Evolutionary conservation across 1,140 invertebrate species (phyloP), one percentile per base, ranked within the genome.

Genomic region (Ceratina japonica): DNA sequence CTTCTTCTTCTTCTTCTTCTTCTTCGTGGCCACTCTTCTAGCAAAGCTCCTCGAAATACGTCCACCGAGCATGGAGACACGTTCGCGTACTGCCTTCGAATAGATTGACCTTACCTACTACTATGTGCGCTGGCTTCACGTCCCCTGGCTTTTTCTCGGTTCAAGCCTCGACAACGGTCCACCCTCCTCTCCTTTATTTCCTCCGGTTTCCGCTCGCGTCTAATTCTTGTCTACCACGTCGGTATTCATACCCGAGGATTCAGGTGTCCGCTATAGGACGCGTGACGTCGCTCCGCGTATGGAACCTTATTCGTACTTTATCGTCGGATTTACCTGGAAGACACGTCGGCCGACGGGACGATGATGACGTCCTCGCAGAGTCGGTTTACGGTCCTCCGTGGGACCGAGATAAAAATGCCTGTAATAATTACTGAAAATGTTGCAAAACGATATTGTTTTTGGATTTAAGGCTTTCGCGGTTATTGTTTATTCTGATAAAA

Each of bases 11-110:
- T 37, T 74, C 54, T 83, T 59, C 51, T 72, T 51, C 70, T 49
- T 61, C 15, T 65, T 59, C 73, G 63, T 61, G 62, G 66, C 80
- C 70, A 75, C 73, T 65, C 74, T 78, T 63, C 37, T 24, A 44
- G 24, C 37, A 24, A 49, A 51, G n/a, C 64, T 79, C 37, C 66
- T 85, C 74, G 37, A 81, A 75, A 74, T 84, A 81, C 61, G 82
- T 84, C 82, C 59, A 73, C 72, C 54, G 65, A 80, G 81, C 68
- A 56, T 49, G 65, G 20, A 69, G 56, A 72, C 79, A 80, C 72
- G 58, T 84, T 74, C 70, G 75, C 78, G 66, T 52, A 80, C 66
- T 63, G 62, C 52, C 56, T 75, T 84, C 77, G 77, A 84, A 80
- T 80, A 75, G 74, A 79, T 63, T 61, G 76, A 65, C 31, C 52